Evolutionary conservation across 2,113 vertebrate species (phyloP), one percentile per base, ranked within the genome.

Genomic region (Rutilus rutilus): DNA sequence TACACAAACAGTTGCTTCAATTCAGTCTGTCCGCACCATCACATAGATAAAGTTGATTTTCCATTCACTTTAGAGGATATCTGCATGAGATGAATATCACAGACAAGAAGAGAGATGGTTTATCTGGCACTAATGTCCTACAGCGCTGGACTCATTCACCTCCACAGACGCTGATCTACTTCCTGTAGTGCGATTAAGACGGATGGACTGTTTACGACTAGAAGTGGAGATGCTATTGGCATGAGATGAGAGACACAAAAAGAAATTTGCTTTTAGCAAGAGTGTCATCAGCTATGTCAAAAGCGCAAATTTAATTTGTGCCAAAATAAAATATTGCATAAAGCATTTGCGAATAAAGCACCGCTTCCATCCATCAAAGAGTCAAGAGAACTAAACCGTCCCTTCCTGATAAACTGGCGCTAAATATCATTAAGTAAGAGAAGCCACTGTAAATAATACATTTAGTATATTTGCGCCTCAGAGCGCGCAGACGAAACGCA

Each of bases 131-230:
- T 39, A 85, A 71, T 75, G 25, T 84, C 77, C 77, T 83, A 47
- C n/a, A 85, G 50, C 47, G 54, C 80, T 85, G 79, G 17, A 73
- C 33, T 30, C 42, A 7, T 52, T 78, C 75, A 74, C 65, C 45
- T 27, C 76, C n/a, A n/a, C 76, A 19, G 25, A 78, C 50, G 14
- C 30, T 47, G 74, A 60, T 87, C 62, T 54, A 9, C 52, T 89
- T 78, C 25, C 69, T 83, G 81, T 12, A 64, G 87, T 90, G 64
- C 36, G 27, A 27, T 60, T 36, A 30, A 82, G 45, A 69, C 2
- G 4, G 39, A 81, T 81, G n/a, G 39, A 27, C n/a, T 81, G 59
- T 81, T 81, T 69, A 54, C 64, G 3, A 4, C 15, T 19, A 52
- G 36, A 10, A 52, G 50, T 27, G n/a, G 73, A 50, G n/a, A 76